Evolutionary conservation across 2,888 invertebrate species (phyloP), one percentile per base, ranked within the genome.

Genomic region (Phorcus lineatus): DNA sequence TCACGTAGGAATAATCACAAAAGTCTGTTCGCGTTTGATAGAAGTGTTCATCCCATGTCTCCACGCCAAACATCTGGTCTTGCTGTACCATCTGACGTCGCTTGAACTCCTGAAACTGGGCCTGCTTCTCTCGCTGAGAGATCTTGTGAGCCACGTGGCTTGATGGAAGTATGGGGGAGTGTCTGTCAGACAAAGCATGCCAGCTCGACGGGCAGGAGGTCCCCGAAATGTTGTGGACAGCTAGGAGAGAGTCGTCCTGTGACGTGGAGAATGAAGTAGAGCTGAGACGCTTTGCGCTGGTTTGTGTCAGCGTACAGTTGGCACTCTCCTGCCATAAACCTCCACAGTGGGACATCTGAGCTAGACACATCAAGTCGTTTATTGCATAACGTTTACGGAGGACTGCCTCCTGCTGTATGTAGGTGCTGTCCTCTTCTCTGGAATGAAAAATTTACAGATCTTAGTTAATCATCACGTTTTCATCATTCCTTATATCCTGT

Each of bases 381-480:
- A 90, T 77, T 36, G 87, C 86, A 75, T 87, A 86, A 17, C 86
- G 83, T 53, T 84, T 85, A 11, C 91, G 82, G 4, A 88, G 80
- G 4, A 84, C 54, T 7, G 86, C 81, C 62, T 91, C 91, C 74
- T 90, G 89, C 77, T 91, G 90, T 19, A 90, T 84, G 79, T 88
- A 91, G 4, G 86, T 87, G 77, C 89, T 90, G 86, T 90, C 89
- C 57, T 90, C 89, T 57, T 89, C 90, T 24, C 91, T 90, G 83
- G 53, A 86, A 82, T 22, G 36, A 52, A 47, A 11, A n/a, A n/a
- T n/a, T n/a, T 13, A 13, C 13, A 47, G 13, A 47, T 36, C 36
- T 36, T 36, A 36, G 2, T 36, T 2, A 36, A 36, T 36, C 36
- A 36, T 36, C 7, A 36, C 7, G 36, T 4, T 4, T 36, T 7